Evolutionary conservation across 2,888 invertebrate species (phyloP), one percentile per base, ranked within the genome.

Genomic region (Leucoma salicis): DNA sequence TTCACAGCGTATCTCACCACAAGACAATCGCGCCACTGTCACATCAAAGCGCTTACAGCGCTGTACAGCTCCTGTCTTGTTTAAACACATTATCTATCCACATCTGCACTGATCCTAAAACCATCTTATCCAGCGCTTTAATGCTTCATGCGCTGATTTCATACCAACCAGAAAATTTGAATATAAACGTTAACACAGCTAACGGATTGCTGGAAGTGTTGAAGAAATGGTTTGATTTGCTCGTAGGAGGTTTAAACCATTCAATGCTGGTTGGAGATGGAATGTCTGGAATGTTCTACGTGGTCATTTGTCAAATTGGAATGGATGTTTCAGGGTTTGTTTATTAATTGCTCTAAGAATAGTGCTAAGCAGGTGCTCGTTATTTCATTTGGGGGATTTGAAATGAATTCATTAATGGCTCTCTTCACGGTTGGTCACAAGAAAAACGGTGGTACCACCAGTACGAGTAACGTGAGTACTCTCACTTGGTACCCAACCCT

Each of bases 11-110:
- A 14, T 72, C 65, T 32, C 39, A 45, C 0, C 51, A 76, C 50
- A 66, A 78, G 47, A 75, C 83, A 2, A 73, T 70, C 1, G 59
- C 88, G 31, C 70, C 84, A 0, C 55, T 89, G 2, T 85, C 82
- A 11, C 69, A 79, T 48, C 85, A 87, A 74, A 88, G 87, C 66
- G 78, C 85, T 46, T 88, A 85, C 70, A 82, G 82, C 68, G 70
- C 74, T 48, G 74, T 80, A 2, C 88, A 88, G 44, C 69, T 89
- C 0, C 51, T 88, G 15, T 79, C 86, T 8, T 79, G 82, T 35
- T 55, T 89, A n/a, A 75, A 66, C 47, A 54, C 65, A 0, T 38
- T 86, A 24, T 65, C 70, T 0, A 53, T 74, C 3, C 69, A 69
- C n/a, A 70, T 82, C 14, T 72, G 63, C 29, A 58, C 66, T 3